phyloP scores from a whole-genome alignment of 1,140 invertebrate genomes.

The Tetraneura akinire region DNA sequence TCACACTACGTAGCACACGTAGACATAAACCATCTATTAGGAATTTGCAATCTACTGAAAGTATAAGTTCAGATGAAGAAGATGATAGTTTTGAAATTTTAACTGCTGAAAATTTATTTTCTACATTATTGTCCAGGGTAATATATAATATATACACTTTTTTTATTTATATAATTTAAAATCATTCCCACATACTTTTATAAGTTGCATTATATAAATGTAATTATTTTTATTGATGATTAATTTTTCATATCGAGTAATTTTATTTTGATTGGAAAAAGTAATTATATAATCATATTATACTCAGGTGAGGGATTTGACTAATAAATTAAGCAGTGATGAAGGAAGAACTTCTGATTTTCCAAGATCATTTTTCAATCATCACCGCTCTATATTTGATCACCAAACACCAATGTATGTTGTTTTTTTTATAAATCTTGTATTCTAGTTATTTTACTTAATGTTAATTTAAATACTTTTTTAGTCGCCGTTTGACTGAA shows the following conservation, averaged over 20 bases:
- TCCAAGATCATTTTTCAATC: slow-evolving; percentile 55
- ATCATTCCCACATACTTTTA: too few relatives aligned
- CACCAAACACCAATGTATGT: slow-evolving; percentile 52
- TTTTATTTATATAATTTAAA: not conserved
- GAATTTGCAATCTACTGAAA: slow-evolving; percentile 72
- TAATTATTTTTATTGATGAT: too few relatives aligned
- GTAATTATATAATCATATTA: slow-evolving; percentile 35
- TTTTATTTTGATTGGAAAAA: not conserved
- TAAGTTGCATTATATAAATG: too few relatives aligned
- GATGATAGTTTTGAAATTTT: slow-evolving; percentile 87
- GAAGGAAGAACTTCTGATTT: slow-evolving; percentile 64
- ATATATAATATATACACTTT: slow-evolving; percentile 34
- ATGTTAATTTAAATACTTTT: slow-evolving; percentile 38
- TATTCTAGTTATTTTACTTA: not conserved
- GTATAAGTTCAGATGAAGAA: slow-evolving; percentile 83
- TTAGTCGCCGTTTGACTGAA: slow-evolving; percentile 53
- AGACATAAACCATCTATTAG: slow-evolving; percentile 66
- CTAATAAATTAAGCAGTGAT: slow-evolving; percentile 80
- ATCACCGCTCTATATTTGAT: slow-evolving; percentile 55
- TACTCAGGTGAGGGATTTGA: slow-evolving; percentile 75
- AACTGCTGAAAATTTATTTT: slow-evolving; percentile 87
- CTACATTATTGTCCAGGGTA: slow-evolving; percentile 80
- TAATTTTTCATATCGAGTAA: too few relatives aligned
- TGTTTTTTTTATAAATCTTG: not conserved
- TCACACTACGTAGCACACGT: slow-evolving; percentile 55